These are phyloP conservation scores for Drosophila quadrilineata DNA, from an alignment of 1,140 invertebrate species.

Conservation along the genomic window DNA sequence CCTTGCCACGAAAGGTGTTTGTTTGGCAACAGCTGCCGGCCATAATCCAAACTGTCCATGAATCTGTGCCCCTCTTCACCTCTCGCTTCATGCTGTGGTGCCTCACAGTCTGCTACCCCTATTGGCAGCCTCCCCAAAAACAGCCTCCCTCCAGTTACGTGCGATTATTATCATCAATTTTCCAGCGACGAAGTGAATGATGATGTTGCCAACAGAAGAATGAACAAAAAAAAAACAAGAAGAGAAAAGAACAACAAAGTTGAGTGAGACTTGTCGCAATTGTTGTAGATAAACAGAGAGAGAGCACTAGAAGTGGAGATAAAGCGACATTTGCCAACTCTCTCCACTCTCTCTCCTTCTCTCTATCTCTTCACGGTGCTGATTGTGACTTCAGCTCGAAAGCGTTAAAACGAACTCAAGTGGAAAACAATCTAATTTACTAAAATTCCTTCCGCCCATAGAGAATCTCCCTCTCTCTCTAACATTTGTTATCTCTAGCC, in stretches of 20 bases:
- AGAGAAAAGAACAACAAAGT: background rate
- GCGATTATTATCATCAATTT: conserved; percentile 79
- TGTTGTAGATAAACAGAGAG: conserved; percentile 6
- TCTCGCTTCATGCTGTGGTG: conserved; percentile 23
- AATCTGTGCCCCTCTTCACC: background rate
- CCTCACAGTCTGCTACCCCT: background rate
- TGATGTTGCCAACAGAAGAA: conserved; percentile 57
- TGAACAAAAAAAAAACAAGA: conserved; percentile 46
- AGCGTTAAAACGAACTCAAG: conserved; percentile 80
- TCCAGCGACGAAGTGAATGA: conserved; percentile 68
- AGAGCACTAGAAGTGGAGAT: background rate
- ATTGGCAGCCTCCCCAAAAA: too few species aligned
- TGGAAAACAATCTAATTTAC: conserved; percentile 81
- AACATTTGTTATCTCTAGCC: background rate
- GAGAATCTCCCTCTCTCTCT: conserved; percentile 10
- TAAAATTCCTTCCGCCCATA: conserved; percentile 75
- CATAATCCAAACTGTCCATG: conserved; percentile 39
- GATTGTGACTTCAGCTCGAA: conserved; percentile 37
- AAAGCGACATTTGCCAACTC: too few species aligned
- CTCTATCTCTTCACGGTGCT: conserved; percentile 6
- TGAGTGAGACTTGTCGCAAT: conserved; percentile 3
- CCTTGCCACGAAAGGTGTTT: conserved; percentile 59
- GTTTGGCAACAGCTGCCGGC: conserved; percentile 48
- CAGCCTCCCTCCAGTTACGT: too few species aligned
- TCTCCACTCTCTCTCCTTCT: conserved; percentile 14